Conservation (phyloP, 2,797 vertebrate species). For the Myiotriccus ornatus region DNA sequence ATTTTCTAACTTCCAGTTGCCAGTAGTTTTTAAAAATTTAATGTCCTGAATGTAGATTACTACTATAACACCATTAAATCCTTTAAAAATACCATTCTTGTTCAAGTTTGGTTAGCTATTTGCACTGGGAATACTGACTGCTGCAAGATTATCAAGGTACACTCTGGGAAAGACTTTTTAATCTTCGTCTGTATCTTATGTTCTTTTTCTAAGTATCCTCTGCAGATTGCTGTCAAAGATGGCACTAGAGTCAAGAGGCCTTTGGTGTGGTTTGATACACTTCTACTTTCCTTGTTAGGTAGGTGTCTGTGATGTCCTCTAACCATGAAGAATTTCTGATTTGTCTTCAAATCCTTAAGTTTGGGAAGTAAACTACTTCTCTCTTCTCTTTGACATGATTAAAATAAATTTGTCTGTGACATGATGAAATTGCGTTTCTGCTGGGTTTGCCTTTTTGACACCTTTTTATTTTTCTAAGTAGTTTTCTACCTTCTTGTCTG, state of each 20-base stretch:
- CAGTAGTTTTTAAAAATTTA: background rate
- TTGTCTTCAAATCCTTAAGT: background rate
- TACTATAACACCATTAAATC: background rate
- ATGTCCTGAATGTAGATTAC: background rate
- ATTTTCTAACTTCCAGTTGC: background rate
- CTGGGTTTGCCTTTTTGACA: background rate
- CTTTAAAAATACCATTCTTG: background rate
- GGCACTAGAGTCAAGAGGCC: background rate
- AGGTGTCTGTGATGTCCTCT: background rate
- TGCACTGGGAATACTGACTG: background rate
- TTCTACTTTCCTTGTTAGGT: background rate
- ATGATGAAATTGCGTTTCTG: background rate
- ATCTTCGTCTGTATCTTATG: background rate
- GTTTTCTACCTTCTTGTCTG: background rate
- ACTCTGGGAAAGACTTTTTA: background rate
- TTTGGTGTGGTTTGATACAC: background rate
- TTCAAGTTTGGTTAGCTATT: background rate
- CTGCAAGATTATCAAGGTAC: background rate
- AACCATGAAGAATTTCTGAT: background rate
- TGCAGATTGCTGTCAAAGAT: background rate
- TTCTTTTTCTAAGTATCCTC: background rate
- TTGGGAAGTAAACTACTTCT: background rate
- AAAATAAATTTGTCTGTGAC: background rate
- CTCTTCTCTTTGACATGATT: background rate
- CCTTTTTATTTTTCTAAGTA: background rate